These are phyloP conservation scores for Ophonus ardosiacus DNA, from an alignment of 2,888 invertebrate genomes.

Conservation along the genomic window DNA sequence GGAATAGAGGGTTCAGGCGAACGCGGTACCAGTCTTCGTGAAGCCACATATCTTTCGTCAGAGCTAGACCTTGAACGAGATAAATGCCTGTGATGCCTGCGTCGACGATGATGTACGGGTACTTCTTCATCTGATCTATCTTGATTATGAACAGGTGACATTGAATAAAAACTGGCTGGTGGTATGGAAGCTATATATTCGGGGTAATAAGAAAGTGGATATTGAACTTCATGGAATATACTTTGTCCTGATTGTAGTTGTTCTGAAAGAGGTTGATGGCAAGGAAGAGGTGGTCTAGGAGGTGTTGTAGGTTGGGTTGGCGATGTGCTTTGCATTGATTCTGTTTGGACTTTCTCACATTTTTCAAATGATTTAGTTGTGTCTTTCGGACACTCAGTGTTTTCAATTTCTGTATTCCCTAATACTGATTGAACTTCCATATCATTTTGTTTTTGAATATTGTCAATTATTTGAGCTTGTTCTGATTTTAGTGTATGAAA, in stretches of 20 bases:
- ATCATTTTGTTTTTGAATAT: constrained; percentile 47
- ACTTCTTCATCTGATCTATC: constrained; percentile 73
- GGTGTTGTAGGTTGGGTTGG: constrained; percentile 67
- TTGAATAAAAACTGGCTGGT: constrained; percentile 73
- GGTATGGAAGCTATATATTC: constrained; percentile 74
- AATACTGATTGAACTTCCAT: constrained; percentile 51
- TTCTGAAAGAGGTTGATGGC: constrained; percentile 59
- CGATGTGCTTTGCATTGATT: constrained; percentile 43
- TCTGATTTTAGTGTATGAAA: constrained; percentile 48
- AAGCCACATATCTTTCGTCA: constrained; percentile 66
- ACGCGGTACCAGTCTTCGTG: constrained; percentile 67
- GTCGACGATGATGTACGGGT: constrained; percentile 75
- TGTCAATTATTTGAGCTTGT: constrained; percentile 52
- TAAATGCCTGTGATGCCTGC: constrained; percentile 74
- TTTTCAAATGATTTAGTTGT: constrained; percentile 33
- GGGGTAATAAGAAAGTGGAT: constrained; percentile 61
- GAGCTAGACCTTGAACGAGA: constrained; percentile 67
- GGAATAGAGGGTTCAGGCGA: constrained; percentile 82
- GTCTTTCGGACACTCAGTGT: not conserved
- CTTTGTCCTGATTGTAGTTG: constrained; percentile 8
- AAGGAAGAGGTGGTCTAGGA: constrained; percentile 74
- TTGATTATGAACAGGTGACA: constrained; percentile 72
- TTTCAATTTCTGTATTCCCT: constrained; percentile 55
- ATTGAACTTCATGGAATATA: constrained; percentile 70
- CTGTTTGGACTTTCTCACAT: constrained; percentile 41